Conservation (phyloP, 2,888 invertebrate genomes). For the Cheilosia impressa region DNA sequence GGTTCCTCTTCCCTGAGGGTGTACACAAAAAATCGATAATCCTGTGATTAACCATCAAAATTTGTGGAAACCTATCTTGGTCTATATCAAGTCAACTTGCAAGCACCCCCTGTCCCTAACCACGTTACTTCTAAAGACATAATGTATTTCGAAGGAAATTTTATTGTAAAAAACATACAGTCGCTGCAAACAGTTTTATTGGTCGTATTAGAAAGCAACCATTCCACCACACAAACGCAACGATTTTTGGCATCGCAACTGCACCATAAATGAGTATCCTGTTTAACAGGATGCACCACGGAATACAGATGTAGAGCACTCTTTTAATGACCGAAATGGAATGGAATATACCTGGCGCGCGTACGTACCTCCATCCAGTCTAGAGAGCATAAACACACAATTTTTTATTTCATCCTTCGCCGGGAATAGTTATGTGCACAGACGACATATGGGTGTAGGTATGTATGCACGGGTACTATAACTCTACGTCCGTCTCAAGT, state of each 20-base stretch:
- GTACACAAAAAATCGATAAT: too few relatives aligned
- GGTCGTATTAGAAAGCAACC: neutral
- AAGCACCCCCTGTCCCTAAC: too few relatives aligned
- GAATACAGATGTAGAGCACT: conserved; percentile 28
- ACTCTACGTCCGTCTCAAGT: conserved; percentile 74
- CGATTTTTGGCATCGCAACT: conserved; percentile 64
- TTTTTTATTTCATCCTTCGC: conserved; percentile 8
- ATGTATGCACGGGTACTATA: conserved; percentile 52
- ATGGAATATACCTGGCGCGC: conserved; percentile 48
- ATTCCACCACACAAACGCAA: conserved; percentile 1
- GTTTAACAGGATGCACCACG: conserved; percentile 53
- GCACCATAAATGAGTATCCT: conserved; percentile 63
- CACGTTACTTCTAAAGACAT: too few relatives aligned
- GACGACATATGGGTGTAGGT: conserved; percentile 39
- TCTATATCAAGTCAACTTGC: too few relatives aligned
- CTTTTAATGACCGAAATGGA: conserved; percentile 62
- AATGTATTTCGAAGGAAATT: neutral
- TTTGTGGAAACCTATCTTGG: too few relatives aligned
- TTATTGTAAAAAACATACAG: neutral
- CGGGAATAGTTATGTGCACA: conserved; percentile 53
- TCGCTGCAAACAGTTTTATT: neutral
- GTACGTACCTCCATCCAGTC: conserved; percentile 21
- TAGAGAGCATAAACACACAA: conserved; percentile 38
- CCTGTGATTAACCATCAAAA: too few relatives aligned
- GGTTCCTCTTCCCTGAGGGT: too few relatives aligned